Percentiles rank a stretch among this genome's conserved stretches.
These are phyloP conservation scores for Galeruca laticollis DNA, from an alignment of 2,888 invertebrate species.

Conservation along the genomic window DNA sequence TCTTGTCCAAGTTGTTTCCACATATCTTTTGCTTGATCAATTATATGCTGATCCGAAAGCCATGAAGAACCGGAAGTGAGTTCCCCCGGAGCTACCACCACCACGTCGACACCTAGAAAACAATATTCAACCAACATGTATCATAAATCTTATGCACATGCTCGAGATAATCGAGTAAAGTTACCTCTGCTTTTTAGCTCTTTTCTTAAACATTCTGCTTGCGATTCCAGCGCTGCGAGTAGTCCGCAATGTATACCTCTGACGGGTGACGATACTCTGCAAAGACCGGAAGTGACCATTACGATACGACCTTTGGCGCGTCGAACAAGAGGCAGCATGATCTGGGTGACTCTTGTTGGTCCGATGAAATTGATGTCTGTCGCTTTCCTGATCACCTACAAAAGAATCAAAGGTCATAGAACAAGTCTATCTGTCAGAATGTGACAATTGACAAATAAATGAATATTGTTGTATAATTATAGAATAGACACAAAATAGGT, in stretches of 20 bases:
- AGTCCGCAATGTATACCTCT: slow-evolving; percentile 85
- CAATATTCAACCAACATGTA: background rate
- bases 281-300: slow-evolving; percentile 83
- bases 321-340: slow-evolving; percentile 85
- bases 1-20: slow-evolving; percentile 83
- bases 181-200: slow-evolving; percentile 67
- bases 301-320: slow-evolving; percentile 84
- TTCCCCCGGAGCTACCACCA: slow-evolving; percentile 87
- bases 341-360: slow-evolving; percentile 71
- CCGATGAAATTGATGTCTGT: slow-evolving; percentile 85
- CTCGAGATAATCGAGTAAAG: too few species aligned
- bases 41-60: slow-evolving; percentile 73
- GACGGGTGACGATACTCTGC: slow-evolving; percentile 83
- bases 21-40: slow-evolving; percentile 80
- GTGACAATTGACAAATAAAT: background rate
- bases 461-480: too few species aligned
- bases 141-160: too few species aligned
- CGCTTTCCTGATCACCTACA: slow-evolving; percentile 68
- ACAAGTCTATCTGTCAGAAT: too few species aligned
- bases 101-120: slow-evolving; percentile 78
- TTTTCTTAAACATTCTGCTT: slow-evolving; percentile 82
- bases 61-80: slow-evolving; percentile 85
- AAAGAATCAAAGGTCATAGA: too few species aligned
- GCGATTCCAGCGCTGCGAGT: slow-evolving; percentile 83
- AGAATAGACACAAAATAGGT: too few species aligned